Percentiles rank a stretch among this genome's conserved stretches.
Evolutionary conservation across 2,113 vertebrate species (phyloP).

Genomic region (Grus americana): DNA sequence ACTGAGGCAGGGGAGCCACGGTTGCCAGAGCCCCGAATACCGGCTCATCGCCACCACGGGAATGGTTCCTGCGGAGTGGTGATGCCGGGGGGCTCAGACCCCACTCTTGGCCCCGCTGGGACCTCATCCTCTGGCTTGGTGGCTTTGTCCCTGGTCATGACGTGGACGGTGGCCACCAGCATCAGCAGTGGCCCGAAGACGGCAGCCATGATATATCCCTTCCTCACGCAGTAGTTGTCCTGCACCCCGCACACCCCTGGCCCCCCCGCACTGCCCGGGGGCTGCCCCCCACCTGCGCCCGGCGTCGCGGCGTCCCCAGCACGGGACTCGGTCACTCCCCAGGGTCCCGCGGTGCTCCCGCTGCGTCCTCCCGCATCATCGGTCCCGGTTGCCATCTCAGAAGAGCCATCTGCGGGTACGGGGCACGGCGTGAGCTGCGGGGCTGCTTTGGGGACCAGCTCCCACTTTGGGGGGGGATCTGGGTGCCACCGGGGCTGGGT

Average conservation of each 20-base stretch:
- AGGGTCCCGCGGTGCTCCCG: fast-evolving
- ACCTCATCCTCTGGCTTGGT: fast-evolving
- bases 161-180: not conserved
- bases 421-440: fast-evolving
- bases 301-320: fast-evolving
- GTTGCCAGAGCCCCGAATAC: fast-evolving
- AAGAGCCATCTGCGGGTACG: not conserved
- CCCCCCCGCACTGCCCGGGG: fast-evolving
- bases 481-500: not conserved
- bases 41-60: not conserved
- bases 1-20: not conserved
- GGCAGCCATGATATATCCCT: not conserved
- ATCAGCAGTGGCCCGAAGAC: fast-evolving
- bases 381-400: fast-evolving
- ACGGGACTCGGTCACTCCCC: fast-evolving
- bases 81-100: not conserved
- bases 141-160: not conserved
- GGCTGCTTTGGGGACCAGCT: too few relatives aligned
- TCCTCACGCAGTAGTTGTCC: not conserved
- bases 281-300: fast-evolving
- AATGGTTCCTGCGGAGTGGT: fast-evolving
- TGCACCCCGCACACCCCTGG: fast-evolving
- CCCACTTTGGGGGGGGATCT: too few relatives aligned
- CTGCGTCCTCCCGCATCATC: fast-evolving
- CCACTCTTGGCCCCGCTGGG: fast-evolving